These are phyloP conservation scores for Antheraea yamamai DNA, from an alignment of 2,888 invertebrate species.

Conservation along the genomic window DNA sequence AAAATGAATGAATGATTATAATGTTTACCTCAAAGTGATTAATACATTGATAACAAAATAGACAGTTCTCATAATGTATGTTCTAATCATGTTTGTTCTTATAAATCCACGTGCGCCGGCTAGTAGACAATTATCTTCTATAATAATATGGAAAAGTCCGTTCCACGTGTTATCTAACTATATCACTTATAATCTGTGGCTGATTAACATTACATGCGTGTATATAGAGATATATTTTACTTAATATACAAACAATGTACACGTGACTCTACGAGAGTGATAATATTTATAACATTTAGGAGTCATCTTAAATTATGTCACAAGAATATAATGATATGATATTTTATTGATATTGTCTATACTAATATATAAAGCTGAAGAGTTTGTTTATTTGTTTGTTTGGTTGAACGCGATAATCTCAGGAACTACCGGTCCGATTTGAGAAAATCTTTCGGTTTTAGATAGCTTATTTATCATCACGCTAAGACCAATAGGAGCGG, in stretches of 20 bases:
- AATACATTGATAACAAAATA: not conserved
- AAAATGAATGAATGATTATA: not conserved
- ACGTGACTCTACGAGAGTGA: not conserved
- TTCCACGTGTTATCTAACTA: not conserved
- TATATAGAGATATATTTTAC: not conserved
- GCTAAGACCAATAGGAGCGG: no score
- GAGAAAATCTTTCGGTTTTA: no score
- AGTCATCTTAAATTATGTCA: no score
- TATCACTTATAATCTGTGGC: not conserved
- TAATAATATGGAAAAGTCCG: not conserved
- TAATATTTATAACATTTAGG: not conserved
- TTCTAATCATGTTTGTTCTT: not conserved
- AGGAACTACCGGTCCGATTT: no score
- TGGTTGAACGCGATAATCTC: no score
- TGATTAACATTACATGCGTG: no score
- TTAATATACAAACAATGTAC: not conserved
- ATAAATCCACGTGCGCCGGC: conserved; percentile 10
- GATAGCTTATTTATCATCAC: no score
- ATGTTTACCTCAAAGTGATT: not conserved
- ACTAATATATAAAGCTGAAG: no score
- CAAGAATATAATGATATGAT: no score
- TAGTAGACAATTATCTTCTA: not conserved
- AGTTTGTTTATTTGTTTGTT: no score
- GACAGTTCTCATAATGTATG: not conserved
- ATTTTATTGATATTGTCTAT: no score